Base-by-base conservation (phyloP, 2,888 invertebrate species). In the Cephonodes hylas region DNA sequence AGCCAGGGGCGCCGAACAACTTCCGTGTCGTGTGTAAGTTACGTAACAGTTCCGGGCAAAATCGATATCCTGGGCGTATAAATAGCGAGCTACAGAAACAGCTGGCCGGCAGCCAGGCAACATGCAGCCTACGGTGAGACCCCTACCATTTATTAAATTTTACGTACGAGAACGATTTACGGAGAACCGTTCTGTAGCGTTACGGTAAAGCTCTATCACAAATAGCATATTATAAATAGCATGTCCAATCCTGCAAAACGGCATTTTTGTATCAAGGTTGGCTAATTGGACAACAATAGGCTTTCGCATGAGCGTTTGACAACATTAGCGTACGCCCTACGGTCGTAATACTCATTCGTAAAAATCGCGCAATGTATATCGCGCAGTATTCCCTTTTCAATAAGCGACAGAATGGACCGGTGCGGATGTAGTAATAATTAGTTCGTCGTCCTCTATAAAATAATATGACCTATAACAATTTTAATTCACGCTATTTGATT, bases 11-110 rank as follows among this genome's bases (percentile, higher is more conserved):
- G 80, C 76, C 72, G 75, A 86, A 88, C 83, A 73, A 80, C 86
- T 81, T 71, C 76, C 74, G 79, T 78, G 80, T 73, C 80, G 86
- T 53, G 53, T 83, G 78, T 81, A 69, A 75, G 81, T 91, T 92
- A 88, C 91, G 89, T 89, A 92, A 92, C 86, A 66, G 84, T 85
- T 82, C 87, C 88, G 86, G 88, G 74, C 72, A 86, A 90, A 88
- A 91, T 92, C 91, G 84, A 92, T 92, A 91, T 79, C 83, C 83
- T 80, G 83, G 83, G 84, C 83, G 88, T 90, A 91, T 89, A 89
- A 88, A 91, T 91, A 92, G 88, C 85, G 79, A 73, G 77, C 83
- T 74, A 81, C 79, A 81, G 80, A 81, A 90, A 88, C 90, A 92
- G 90, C 91, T 92, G 91, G 91, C 90, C 74, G 74, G 60, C 63